Conservation (phyloP, 1,140 invertebrate species). For the Heliconius nattereri region DNA sequence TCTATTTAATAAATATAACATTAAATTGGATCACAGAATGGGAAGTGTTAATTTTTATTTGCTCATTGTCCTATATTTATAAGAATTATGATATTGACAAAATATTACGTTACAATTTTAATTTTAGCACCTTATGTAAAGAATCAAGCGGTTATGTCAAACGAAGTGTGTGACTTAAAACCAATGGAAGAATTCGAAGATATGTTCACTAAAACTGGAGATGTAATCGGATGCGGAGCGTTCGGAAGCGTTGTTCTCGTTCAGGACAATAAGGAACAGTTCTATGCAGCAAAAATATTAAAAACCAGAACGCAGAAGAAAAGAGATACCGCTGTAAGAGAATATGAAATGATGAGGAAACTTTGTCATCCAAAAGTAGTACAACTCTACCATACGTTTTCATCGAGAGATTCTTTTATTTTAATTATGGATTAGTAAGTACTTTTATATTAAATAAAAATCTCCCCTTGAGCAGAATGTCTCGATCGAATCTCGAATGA, state of each 20-base stretch:
- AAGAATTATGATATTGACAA: too few relatives aligned
- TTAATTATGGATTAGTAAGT: constrained; percentile 98
- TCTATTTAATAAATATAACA: too few relatives aligned
- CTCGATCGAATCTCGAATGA: too few relatives aligned
- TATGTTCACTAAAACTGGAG: constrained; percentile 59
- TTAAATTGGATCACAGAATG: too few relatives aligned
- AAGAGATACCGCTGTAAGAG: constrained; percentile 89
- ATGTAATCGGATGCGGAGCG: constrained; percentile 91
- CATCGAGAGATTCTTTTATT: constrained; percentile 91
- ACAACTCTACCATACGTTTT: constrained; percentile 93
- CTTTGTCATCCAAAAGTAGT: constrained; percentile 95
- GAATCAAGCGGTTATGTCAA: neutral
- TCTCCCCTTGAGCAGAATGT: too few relatives aligned
- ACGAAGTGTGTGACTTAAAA: constrained; percentile 24
- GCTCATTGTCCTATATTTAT: too few relatives aligned
- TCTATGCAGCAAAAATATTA: constrained; percentile 95
- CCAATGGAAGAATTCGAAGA: constrained; percentile 41
- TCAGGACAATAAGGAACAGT: constrained; percentile 85
- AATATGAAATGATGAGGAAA: constrained; percentile 96
- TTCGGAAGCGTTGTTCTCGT: constrained; percentile 90
- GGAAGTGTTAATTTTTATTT: neutral
- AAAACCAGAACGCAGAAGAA: constrained; percentile 90
- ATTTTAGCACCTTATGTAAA: neutral
- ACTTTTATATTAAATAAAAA: constrained; percentile 12
- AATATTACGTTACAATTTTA: neutral